phyloP scores from a whole-genome alignment of 2,888 invertebrate genomes.

The Zootermopsis nevadensis region DNA sequence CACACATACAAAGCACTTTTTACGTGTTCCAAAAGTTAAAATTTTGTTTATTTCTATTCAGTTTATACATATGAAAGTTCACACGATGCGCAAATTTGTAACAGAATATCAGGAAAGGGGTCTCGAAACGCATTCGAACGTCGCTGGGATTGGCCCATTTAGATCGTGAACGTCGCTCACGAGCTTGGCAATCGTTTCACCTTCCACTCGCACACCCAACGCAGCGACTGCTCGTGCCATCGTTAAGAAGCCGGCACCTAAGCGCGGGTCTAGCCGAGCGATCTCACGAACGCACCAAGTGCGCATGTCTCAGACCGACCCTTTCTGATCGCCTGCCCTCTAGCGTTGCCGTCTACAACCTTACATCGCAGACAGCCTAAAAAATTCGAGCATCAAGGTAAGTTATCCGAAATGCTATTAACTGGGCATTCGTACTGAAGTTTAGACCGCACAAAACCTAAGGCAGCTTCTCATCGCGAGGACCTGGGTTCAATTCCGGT shows the following conservation, averaged over 20 bases:
- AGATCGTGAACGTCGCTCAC: not conserved
- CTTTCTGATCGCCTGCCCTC: slow-evolving; percentile 29
- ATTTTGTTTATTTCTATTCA: not conserved
- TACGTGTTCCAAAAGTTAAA: not conserved
- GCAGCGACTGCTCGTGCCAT: slow-evolving; percentile 37
- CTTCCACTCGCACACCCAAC: slow-evolving; percentile 25
- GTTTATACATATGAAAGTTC: not conserved
- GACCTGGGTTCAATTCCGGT: too few relatives aligned
- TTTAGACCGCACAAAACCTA: too few relatives aligned
- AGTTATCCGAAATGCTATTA: too few relatives aligned
- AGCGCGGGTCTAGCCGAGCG: not conserved
- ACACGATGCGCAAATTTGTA: not conserved
- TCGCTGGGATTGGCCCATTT: not conserved
- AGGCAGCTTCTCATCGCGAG: too few relatives aligned
- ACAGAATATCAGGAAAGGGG: not conserved
- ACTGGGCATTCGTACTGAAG: too few relatives aligned
- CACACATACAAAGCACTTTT: not conserved
- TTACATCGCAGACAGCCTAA: not conserved
- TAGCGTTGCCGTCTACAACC: not conserved
- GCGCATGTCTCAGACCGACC: slow-evolving; percentile 13
- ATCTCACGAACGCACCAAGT: not conserved
- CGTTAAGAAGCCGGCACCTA: slow-evolving; percentile 20
- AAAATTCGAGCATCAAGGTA: not conserved
- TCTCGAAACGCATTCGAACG: not conserved
- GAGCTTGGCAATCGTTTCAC: not conserved